Base-by-base conservation (phyloP, 2,888 invertebrate species). In the Steinernema carpocapsae region DNA sequence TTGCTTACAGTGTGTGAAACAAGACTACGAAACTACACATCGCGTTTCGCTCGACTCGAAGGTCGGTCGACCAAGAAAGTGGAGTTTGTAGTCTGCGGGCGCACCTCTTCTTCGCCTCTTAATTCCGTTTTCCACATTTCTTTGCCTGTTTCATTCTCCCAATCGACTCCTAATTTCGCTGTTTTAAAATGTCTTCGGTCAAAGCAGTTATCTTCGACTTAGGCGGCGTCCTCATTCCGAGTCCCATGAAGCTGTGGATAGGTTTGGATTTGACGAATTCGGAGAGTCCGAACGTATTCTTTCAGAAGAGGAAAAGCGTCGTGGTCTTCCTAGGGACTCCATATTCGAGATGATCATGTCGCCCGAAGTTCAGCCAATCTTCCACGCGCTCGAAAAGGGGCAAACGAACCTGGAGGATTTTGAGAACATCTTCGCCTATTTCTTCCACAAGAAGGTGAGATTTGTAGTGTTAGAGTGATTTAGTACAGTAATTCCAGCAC, bases 131-230 rank as follows among this genome's bases (percentile, higher is more conserved):
- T 56, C 26, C 56, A 19, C 14, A 22, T 64, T 17, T 64, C 32
- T 17, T 37, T 14, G 19, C 32, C n/a, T 64, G 17, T 26, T 64
- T 14, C 29, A 1, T 64, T 7, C 26, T 22, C 64, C 64, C 26
- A 4, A 4, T 64, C 14, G 12, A 22, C 32, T 14, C 29, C 26
- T 37, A 64, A 19, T 56, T 56, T 56, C 26, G 26, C 17, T 48
- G 6, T 19, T 56, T 56, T 26, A 29, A 64, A 32, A 64, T 64
- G 64, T 10, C 64, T 19, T 24, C 74, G 19, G 76, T 82, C 26
- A 82, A 82, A 76, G 88, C 89, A 17, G 89, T 89, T 10, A 88
- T 90, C 72, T 89, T 90, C 85, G 90, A 90, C 81, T 85, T 89
- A 87, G 90, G 89, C 45, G 90, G 90, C 2, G 90, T 90, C 0